These are phyloP conservation scores for Hypomecis atomaria DNA, from an alignment of 2,888 invertebrate genomes.

Conservation along the genomic window DNA sequence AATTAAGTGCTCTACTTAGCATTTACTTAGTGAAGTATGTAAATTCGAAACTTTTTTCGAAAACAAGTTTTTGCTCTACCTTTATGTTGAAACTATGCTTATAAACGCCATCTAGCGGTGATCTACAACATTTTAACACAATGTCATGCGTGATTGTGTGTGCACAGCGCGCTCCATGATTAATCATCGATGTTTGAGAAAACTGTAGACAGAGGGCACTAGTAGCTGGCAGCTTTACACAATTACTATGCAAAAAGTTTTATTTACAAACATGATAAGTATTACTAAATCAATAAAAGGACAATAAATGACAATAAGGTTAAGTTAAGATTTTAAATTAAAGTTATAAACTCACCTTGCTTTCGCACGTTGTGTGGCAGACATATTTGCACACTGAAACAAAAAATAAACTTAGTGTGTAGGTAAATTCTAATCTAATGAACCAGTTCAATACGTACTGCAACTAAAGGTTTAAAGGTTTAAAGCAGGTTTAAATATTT, in stretches of 20 bases:
- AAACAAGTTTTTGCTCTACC: background rate
- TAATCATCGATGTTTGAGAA: slow-evolving; percentile 34
- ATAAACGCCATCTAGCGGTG: slow-evolving; percentile 58
- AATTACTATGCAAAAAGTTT: background rate
- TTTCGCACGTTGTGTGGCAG: slow-evolving; percentile 91
- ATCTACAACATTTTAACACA: slow-evolving; percentile 33
- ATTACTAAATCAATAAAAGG: no score
- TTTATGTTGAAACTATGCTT: background rate
- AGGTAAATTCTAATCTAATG: no score
- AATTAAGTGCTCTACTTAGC: slow-evolving; percentile 3
- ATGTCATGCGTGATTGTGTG: slow-evolving; percentile 39
- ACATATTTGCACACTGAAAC: slow-evolving; percentile 93
- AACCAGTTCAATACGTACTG: no score
- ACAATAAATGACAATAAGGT: no score
- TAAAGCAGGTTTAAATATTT: no score
- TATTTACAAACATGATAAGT: background rate
- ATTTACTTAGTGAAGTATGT: background rate
- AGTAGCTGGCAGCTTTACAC: slow-evolving; percentile 19
- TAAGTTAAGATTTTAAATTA: no score
- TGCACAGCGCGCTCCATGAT: slow-evolving; percentile 40
- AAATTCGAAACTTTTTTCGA: background rate
- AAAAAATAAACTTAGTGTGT: slow-evolving; percentile 50
- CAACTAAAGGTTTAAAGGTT: no score
- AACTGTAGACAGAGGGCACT: slow-evolving; percentile 50
- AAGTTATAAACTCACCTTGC: slow-evolving; percentile 85